These are phyloP conservation scores for Otolemur garnettii DNA, from an alignment of 2,113 vertebrate genomes.

Conservation along the genomic window DNA sequence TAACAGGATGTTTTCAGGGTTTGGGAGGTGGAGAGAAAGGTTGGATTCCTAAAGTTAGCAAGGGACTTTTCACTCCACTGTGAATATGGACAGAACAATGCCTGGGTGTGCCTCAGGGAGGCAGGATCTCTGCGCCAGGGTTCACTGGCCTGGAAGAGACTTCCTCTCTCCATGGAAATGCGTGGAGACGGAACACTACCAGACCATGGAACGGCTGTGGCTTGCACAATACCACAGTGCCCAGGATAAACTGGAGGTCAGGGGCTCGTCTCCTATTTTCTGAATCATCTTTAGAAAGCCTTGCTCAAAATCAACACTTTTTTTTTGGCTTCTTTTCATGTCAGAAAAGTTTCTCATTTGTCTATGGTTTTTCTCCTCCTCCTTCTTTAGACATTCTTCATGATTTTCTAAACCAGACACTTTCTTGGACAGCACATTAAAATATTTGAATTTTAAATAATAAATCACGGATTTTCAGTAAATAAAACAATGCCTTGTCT, in stretches of 20 bases:
- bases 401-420: conserved; percentile 47
- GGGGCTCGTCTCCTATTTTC: background rate
- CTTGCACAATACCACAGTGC: background rate
- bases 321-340: background rate
- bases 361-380: background rate
- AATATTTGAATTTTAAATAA: conserved; percentile 66
- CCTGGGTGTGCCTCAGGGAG: background rate
- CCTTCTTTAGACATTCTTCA: background rate
- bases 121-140: background rate
- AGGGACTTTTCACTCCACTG: background rate
- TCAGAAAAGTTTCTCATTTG: background rate
- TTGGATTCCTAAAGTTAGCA: background rate
- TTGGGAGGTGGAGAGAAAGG: background rate
- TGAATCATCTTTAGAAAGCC: background rate
- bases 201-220: background rate
- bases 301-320: background rate
- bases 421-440: conserved; percentile 66
- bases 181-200: background rate
- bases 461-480: conserved; percentile 60
- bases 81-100: background rate
- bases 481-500: conserved; percentile 33
- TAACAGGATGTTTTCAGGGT: background rate
- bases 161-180: background rate
- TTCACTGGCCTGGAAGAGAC: background rate
- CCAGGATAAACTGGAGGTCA: background rate